Conservation (phyloP, 92 coral and sea anemone genomes). For the Porites lobata region DNA sequence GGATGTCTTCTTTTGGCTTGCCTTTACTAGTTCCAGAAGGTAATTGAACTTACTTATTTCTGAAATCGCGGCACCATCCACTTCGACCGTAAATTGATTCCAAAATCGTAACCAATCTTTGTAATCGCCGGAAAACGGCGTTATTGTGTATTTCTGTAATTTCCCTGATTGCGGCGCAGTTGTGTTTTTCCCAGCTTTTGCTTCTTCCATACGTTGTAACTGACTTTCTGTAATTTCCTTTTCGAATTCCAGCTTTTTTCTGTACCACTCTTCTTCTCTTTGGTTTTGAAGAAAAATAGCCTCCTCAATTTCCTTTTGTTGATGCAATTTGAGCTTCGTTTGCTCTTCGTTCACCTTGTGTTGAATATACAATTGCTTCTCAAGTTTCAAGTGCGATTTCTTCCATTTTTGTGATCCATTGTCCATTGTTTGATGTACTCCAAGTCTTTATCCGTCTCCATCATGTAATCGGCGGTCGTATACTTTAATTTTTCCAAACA, state of each 20-base stretch:
- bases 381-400: constrained; percentile 10
- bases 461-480: constrained; percentile 28
- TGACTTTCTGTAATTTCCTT: neutral
- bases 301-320: constrained; percentile 43
- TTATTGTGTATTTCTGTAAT: constrained; percentile 61
- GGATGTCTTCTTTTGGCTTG: constrained; percentile 44
- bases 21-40: constrained; percentile 50
- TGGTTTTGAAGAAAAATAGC: constrained; percentile 13
- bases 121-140: constrained; percentile 62
- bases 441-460: constrained; percentile 46
- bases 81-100: constrained; percentile 61
- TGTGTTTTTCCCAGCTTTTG: constrained; percentile 6
- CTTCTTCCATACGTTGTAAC: constrained; percentile 22
- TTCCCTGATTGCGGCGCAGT: constrained; percentile 39
- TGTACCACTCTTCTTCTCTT: too few species aligned
- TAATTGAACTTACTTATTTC: constrained; percentile 25
- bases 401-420: too few species aligned
- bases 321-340: constrained; percentile 15
- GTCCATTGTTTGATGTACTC: too few species aligned
- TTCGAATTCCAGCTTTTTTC: too few species aligned
- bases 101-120: constrained; percentile 70
- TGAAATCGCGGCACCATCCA: constrained; percentile 45
- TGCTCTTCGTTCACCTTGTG: constrained; percentile 42
- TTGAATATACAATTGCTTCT: constrained; percentile 15
- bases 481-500: constrained; percentile 40